A percentile compares a stretch with the other conserved stretches of the same genome.
Conservation (phyloP, 2,797 vertebrate species). For the Heterohyrax brucei region DNA sequence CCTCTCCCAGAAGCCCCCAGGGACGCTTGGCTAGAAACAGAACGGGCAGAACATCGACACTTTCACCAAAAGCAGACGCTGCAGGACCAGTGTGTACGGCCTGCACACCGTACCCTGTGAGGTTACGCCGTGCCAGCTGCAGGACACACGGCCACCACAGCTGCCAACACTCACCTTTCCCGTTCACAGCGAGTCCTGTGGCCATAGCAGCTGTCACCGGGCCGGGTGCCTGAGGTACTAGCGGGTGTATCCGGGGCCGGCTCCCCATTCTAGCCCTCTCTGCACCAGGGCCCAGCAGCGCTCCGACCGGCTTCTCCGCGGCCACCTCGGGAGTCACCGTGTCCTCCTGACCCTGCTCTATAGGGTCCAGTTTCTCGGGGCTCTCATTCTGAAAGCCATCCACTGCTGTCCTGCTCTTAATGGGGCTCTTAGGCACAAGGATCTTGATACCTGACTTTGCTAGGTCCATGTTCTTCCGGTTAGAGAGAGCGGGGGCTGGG, state of each 20-base stretch:
- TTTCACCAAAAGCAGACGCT: neutral
- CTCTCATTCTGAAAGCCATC: conserved; percentile 96
- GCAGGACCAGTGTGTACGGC: neutral
- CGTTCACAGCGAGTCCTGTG: conserved; percentile 93
- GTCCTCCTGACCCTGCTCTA: conserved; percentile 95
- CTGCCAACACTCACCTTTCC: conserved; percentile 92
- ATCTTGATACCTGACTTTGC: conserved; percentile 98
- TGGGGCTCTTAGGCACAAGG: conserved; percentile 98
- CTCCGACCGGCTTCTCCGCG: conserved; percentile 94
- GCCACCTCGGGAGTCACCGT: conserved; percentile 96
- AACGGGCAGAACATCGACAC: conserved; percentile 22
- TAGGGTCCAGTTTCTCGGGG: conserved; percentile 94
- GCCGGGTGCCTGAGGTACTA: conserved; percentile 91
- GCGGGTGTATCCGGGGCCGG: conserved; percentile 93
- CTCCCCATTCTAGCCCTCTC: conserved; percentile 98
- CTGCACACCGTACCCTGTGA: neutral
- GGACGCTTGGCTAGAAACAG: neutral
- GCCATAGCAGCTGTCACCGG: conserved; percentile 93
- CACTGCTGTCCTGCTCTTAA: conserved; percentile 94
- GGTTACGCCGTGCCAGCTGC: neutral
- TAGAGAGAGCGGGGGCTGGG: conserved; percentile 89
- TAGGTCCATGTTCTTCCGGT: conserved; percentile 96
- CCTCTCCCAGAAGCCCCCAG: neutral
- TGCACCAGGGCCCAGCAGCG: conserved; percentile 95
- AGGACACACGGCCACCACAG: neutral